Conservation (phyloP, 64 coral and sea anemone genomes). For the Astreopora myriophthalma region DNA sequence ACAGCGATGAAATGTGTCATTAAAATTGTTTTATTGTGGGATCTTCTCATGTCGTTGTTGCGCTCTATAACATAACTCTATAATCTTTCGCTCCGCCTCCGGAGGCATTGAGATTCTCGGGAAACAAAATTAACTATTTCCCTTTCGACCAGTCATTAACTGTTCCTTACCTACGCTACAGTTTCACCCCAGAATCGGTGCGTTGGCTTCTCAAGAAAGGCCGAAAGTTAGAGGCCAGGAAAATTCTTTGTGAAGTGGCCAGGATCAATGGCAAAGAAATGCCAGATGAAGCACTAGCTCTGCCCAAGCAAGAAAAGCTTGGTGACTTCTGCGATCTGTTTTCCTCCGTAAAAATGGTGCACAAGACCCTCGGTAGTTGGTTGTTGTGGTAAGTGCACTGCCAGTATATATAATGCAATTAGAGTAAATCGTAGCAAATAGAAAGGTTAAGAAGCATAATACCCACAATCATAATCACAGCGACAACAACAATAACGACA, state of each 20-base stretch:
- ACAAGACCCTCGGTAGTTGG: conserved; percentile 45
- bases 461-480: too few species aligned
- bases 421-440: too few species aligned
- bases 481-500: neutral
- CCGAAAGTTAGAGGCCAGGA: neutral
- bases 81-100: too few species aligned
- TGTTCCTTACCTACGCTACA: neutral
- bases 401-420: conserved; percentile 33
- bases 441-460: too few species aligned
- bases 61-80: too few species aligned
- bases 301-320: neutral
- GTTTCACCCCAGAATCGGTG: conserved; percentile 64
- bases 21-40: too few species aligned
- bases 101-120: too few species aligned
- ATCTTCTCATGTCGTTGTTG: too few species aligned
- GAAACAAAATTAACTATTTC: too few species aligned
- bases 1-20: too few species aligned
- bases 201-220: conserved; percentile 60
- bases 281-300: neutral
- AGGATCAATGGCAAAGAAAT: conserved; percentile 20
- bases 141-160: too few species aligned
- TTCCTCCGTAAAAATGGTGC: conserved; percentile 13
- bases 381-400: conserved; percentile 40
- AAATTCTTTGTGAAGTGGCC: conserved; percentile 14
- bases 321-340: conserved; percentile 61